Evolutionary conservation across 2,888 invertebrate species (phyloP).

Genomic region (Hymenopus coronatus): DNA sequence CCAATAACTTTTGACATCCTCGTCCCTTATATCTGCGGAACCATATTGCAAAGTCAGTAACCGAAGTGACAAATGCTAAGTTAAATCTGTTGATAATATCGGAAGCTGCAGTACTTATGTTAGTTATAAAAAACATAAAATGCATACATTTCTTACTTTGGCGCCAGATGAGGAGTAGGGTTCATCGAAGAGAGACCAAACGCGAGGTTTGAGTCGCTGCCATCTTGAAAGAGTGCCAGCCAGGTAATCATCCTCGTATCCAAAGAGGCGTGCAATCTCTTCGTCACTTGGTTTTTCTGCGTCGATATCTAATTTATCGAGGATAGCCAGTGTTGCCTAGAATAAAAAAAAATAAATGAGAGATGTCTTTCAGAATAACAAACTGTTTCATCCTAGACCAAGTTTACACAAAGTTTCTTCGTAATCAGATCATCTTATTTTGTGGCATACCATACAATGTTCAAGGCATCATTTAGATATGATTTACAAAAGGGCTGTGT

Average conservation of each 20-base stretch:
- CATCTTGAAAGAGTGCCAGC: slow-evolving; percentile 77
- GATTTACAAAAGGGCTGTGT: too few relatives aligned
- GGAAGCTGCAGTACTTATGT: too few relatives aligned
- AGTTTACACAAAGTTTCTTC: too few relatives aligned
- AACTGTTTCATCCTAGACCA: neutral
- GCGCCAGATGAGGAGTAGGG: slow-evolving; percentile 90
- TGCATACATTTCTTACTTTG: slow-evolving; percentile 61
- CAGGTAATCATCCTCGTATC: slow-evolving; percentile 80
- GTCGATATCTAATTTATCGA: slow-evolving; percentile 94
- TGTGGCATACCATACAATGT: too few relatives aligned
- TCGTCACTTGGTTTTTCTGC: slow-evolving; percentile 89
- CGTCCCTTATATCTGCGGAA: too few relatives aligned
- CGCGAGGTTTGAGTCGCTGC: slow-evolving; percentile 87
- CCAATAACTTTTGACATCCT: too few relatives aligned
- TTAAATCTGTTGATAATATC: too few relatives aligned
- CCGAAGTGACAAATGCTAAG: too few relatives aligned
- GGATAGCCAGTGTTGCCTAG: slow-evolving; percentile 91
- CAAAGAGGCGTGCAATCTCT: slow-evolving; percentile 89
- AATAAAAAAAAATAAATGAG: slow-evolving; percentile 34
- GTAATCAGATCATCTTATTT: too few relatives aligned
- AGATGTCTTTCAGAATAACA: neutral
- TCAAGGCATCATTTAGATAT: too few relatives aligned
- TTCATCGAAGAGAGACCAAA: slow-evolving; percentile 96
- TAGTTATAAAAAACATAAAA: neutral
- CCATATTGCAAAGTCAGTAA: too few relatives aligned